Evolutionary conservation across 2,888 invertebrate genomes (phyloP), one percentile per base, ranked within the genome.

Genomic region (Sinotaia quadrata): DNA sequence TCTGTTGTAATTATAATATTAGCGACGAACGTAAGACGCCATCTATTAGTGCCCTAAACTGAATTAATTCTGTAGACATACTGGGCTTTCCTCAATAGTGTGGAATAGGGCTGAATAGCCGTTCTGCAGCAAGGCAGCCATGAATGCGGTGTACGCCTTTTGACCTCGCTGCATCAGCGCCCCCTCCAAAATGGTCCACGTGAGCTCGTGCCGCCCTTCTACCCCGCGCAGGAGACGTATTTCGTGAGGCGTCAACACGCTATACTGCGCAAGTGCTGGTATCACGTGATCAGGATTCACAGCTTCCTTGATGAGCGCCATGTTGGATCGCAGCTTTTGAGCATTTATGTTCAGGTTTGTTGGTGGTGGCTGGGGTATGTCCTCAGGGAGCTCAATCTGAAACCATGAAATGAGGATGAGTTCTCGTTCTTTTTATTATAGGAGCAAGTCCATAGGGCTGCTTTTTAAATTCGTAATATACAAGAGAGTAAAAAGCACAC

Each of bases 341-440:
- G 67, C 72, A 44, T 69, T n/a, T n/a, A n/a, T n/a, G n/a, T n/a
- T n/a, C n/a, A 67, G 69, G 47, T 72, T 67, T 29, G 61, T 47
- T 3, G 56, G 37, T 2, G 21, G 49, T 3, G 59, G 60, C 29
- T 61, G 12, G n/a, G 68, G 67, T 4, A 2, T 60, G 49, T 34
- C 51, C 63, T 10, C 51, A 47, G 51, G 59, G 21, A n/a, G 51
- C 18, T 41, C 33, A 41, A 31, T 57, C 36, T 66, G 59, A 27
- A 18, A n/a, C n/a, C n/a, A n/a, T n/a, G n/a, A n/a, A n/a, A n/a
- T n/a, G n/a, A n/a, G n/a, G n/a, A n/a, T n/a, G n/a, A n/a, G n/a
- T n/a, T n/a, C n/a, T n/a, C n/a, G n/a, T n/a, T n/a, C n/a, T n/a
- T n/a, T n/a, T n/a, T n/a, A n/a, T n/a, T n/a, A n/a, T n/a, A n/a